Evolutionary conservation across 2,113 vertebrate genomes (phyloP), one percentile per base, ranked within the genome.

Genomic region (Varanus komodoensis): DNA sequence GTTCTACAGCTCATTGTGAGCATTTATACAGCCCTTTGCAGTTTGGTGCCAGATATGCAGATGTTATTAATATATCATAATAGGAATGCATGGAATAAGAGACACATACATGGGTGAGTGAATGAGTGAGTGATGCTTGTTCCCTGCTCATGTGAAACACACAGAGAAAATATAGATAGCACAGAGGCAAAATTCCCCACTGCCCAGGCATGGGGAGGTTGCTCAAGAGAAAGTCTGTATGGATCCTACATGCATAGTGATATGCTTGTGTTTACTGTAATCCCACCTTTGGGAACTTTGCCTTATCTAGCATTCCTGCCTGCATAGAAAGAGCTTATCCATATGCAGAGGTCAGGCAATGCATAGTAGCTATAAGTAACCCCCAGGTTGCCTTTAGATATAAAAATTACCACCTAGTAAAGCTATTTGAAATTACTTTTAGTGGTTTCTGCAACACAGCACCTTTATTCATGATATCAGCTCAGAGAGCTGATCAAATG

Each of bases 21-120:
- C 90, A 93, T 94, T 82, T 94, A 86, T 93, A 68, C 87, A 0
- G 57, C 92, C 86, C 90, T 93, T 83, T 90, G 73, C 86, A 12
- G 88, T 95, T 93, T 92, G 73, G 74, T 93, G 82, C 50, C 88
- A 92, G 82, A 52, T 89, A 54, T 52, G 1, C 88, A 75, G 44
- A 73, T 86, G 74, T 71, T 93, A 82, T 86, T 91, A 64, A 64
- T 64, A 94, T 73, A 38, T 78, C 86, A 21, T 61, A 83, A 89
- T 84, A 57, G 64, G 93, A 95, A 91, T 12, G 57, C 50, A 23
- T 85, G 5, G 83, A 91, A 86, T 86, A 92, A 88, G 5, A 25
- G 89, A 32, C 0, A 14, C 17, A 0, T 0, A 1, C 0, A 61
- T 11, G 50, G n/a, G 38, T 71, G 27, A 29, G 71, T 48, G 88